Evolutionary conservation across 2,113 vertebrate species (phyloP), one percentile per base, ranked within the genome.

Genomic region (Syngnathoides biaculeatus): DNA sequence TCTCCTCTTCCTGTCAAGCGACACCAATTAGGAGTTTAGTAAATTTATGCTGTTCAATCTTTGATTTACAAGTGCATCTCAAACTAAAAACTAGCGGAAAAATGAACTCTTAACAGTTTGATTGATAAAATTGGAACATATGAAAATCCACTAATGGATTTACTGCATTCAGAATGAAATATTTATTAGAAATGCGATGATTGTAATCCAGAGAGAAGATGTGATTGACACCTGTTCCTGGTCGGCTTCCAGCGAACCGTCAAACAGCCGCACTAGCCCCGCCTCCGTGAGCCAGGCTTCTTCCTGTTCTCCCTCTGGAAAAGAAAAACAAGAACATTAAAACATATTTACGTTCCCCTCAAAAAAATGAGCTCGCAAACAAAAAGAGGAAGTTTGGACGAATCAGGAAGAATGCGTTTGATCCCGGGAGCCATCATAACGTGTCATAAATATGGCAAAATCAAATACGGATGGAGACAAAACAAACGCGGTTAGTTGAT

Each of bases 271-370:
- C 4, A 93, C 92, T n/a, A 99, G 89, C 26, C 97, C 97, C 0
- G 95, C 95, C 86, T 98, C 95, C 43, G 92, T 93, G 30, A 99
- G 91, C 97, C 97, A 99, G 26, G 98, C 95, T 85, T 97, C 95
- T 84, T 98, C 97, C 84, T 94, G 85, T 67, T 99, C 97, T 0
- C 96, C 97, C 67, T 99, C 97, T 99, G 73, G 63, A 74, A 60
- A 24, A 78, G 0, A 58, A 63, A 60, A 72, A 48, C 5, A 61
- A 8, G 47, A 58, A 59, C 42, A 43, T 15, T 15, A 26, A 70
- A 19, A 52, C 30, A 35, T 35, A 35, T 5, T 35, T 35, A 35
- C 6, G 11, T 1, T 24, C 8, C 22, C 4, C n/a, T 53, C 22
- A 24, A 11, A 53, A 5, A 53, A 24, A 53, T 24, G 24, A 55